Conservation (phyloP, 2,888 invertebrate genomes). For the Dryococelus australis region DNA sequence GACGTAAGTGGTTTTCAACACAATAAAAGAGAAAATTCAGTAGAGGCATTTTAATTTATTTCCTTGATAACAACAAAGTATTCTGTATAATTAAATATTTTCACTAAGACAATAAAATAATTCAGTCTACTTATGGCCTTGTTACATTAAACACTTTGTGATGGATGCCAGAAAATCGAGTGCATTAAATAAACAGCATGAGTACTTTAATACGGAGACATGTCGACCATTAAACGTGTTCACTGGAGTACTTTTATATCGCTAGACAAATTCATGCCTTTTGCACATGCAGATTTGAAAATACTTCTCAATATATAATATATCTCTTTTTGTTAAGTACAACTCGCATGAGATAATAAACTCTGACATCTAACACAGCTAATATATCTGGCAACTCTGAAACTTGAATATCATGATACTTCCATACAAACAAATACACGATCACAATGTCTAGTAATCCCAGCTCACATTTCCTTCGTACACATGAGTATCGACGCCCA, state of each 20-base stretch:
- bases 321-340: slow-evolving; percentile 26
- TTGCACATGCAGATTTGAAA: slow-evolving; percentile 13
- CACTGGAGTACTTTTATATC: not conserved
- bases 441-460: slow-evolving; percentile 12
- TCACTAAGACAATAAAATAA: slow-evolving; percentile 25
- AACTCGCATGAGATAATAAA: slow-evolving; percentile 26
- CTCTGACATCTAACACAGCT: not conserved
- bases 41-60: not conserved
- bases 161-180: not conserved
- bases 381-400: slow-evolving; percentile 36
- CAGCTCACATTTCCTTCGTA: slow-evolving; percentile 11
- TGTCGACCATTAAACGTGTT: not conserved
- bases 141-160: slow-evolving; percentile 17
- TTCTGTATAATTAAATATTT: slow-evolving; percentile 9
- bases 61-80: not conserved
- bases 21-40: too few species aligned
- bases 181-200: slow-evolving; percentile 9
- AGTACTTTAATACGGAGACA: not conserved
- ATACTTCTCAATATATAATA: slow-evolving; percentile 20
- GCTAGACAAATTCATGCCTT: not conserved
- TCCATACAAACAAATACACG: not conserved
- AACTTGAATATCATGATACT: slow-evolving; percentile 34
- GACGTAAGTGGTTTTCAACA: too few species aligned
- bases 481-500: not conserved
- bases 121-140: slow-evolving; percentile 18